Conservation (phyloP, 2,888 invertebrate genomes). For the Ypsolopha sequella region DNA sequence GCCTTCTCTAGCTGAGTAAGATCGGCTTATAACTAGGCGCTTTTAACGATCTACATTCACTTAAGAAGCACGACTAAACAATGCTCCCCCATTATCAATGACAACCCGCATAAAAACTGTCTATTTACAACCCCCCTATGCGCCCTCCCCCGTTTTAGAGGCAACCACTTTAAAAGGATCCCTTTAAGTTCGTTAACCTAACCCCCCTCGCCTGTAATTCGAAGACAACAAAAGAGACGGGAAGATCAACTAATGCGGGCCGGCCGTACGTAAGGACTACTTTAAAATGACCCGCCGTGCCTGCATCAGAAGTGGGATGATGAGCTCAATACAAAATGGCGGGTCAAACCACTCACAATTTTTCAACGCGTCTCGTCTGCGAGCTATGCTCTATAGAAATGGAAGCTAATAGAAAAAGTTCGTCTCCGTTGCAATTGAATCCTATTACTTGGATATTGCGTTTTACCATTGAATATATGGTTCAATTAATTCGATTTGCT, state of each 20-base stretch:
- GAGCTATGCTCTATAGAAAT: conserved; percentile 1
- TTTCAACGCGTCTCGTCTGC: conserved; percentile 4
- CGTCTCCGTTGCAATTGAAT: conserved; percentile 3
- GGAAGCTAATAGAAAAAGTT: conserved; percentile 4
- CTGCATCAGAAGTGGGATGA: not conserved
- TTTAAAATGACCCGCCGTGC: not conserved
- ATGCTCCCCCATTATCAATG: conserved; percentile 23
- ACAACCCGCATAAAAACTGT: conserved; percentile 36
- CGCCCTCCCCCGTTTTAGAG: conserved; percentile 8
- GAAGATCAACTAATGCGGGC: conserved; percentile 2
- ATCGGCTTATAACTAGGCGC: not conserved
- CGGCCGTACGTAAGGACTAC: not conserved
- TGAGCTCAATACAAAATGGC: not conserved
- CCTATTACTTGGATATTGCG: conserved; percentile 3
- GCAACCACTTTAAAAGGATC: not conserved
- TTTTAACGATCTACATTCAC: conserved; percentile 3
- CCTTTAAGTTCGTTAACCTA: not conserved
- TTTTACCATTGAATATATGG: too few relatives aligned
- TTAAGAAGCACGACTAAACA: conserved; percentile 17
- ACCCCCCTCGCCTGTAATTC: not conserved
- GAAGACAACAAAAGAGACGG: not conserved
- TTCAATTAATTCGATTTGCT: too few relatives aligned
- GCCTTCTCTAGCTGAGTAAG: not conserved
- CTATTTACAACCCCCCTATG: conserved; percentile 22
- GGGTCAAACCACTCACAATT: conserved; percentile 6